A percentile compares a stretch with the other conserved stretches of the same genome.
Conservation (phyloP, 2,113 vertebrate species). For the Neolamprologus variostigma region DNA sequence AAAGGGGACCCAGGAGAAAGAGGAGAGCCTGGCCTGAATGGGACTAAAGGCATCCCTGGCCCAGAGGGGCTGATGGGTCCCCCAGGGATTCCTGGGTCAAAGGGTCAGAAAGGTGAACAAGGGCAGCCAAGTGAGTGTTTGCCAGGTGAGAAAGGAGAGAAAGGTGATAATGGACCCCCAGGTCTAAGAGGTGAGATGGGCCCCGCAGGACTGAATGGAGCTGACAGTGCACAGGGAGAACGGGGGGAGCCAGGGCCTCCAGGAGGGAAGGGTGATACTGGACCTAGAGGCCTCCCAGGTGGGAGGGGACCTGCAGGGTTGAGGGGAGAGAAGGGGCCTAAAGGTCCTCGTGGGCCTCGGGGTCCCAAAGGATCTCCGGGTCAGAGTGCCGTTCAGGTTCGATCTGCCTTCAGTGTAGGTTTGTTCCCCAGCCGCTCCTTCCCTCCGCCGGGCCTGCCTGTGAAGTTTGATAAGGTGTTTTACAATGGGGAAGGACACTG, state of each 20-base stretch:
- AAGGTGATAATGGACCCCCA: conserved; percentile 67
- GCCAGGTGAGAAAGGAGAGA: conserved; percentile 67
- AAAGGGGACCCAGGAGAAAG: conserved; percentile 85
- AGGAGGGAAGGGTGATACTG: conserved; percentile 81
- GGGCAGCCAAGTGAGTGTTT: conserved; percentile 73
- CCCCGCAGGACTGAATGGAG: conserved; percentile 51
- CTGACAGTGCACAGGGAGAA: conserved; percentile 64
- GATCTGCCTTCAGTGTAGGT: conserved; percentile 85
- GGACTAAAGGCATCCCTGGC: conserved; percentile 76
- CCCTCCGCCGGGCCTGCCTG: conserved; percentile 80
- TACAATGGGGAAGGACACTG: conserved; percentile 84
- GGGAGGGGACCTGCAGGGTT: conserved; percentile 74
- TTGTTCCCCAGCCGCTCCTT: conserved; percentile 83
- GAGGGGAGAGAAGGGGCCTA: conserved; percentile 79
- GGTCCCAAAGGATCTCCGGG: conserved; percentile 81
- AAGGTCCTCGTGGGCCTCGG: conserved; percentile 73
- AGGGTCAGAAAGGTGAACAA: conserved; percentile 80
- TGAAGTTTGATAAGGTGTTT: conserved; percentile 86
- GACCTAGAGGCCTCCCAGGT: conserved; percentile 70
- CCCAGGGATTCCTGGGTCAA: conserved; percentile 68
- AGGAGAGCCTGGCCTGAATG: conserved; percentile 79
- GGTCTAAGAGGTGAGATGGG: conserved; percentile 77
- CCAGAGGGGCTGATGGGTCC: conserved; percentile 58
- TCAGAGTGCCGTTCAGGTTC: conserved; percentile 24
- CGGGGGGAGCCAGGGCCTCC: conserved; percentile 56